These are phyloP conservation scores for Proisotoma minuta DNA, from an alignment of 2,888 invertebrate genomes.

Conservation along the genomic window DNA sequence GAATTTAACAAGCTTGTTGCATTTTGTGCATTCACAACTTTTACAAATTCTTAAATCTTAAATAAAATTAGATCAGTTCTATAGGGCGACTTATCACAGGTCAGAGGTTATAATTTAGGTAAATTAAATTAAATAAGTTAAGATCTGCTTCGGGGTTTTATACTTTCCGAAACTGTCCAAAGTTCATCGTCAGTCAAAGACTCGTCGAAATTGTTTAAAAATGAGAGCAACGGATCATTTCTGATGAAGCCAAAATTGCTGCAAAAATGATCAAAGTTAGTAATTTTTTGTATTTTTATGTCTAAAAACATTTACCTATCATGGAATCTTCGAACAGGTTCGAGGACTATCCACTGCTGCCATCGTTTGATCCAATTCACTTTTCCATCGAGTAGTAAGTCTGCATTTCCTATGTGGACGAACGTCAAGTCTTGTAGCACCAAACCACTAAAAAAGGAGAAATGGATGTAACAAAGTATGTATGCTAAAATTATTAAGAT, in stretches of 20 bases:
- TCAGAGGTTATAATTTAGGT: too few species aligned
- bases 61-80: too few species aligned
- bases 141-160: constrained; percentile 76
- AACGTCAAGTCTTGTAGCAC: constrained; percentile 98
- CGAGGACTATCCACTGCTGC: constrained; percentile 97
- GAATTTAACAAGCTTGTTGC: too few species aligned
- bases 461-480: background rate
- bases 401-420: constrained; percentile 95
- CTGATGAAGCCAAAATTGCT: constrained; percentile 90
- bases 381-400: constrained; percentile 74
- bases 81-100: too few species aligned
- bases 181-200: constrained; percentile 93
- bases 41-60: too few species aligned
- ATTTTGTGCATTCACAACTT: too few species aligned
- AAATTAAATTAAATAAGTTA: too few species aligned
- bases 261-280: too few species aligned
- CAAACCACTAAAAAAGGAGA: constrained; percentile 68
- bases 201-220: constrained; percentile 96
- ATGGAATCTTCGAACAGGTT: constrained; percentile 96
- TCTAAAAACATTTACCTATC: constrained; percentile 62
- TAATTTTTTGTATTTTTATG: background rate
- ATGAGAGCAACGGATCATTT: constrained; percentile 86
- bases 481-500: background rate
- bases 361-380: constrained; percentile 97
- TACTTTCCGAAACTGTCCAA: constrained; percentile 96